A percentile compares a stretch with the other conserved stretches of the same genome.
Conservation (phyloP, 2,797 vertebrate genomes). For the Pteronotus mesoamericanus region DNA sequence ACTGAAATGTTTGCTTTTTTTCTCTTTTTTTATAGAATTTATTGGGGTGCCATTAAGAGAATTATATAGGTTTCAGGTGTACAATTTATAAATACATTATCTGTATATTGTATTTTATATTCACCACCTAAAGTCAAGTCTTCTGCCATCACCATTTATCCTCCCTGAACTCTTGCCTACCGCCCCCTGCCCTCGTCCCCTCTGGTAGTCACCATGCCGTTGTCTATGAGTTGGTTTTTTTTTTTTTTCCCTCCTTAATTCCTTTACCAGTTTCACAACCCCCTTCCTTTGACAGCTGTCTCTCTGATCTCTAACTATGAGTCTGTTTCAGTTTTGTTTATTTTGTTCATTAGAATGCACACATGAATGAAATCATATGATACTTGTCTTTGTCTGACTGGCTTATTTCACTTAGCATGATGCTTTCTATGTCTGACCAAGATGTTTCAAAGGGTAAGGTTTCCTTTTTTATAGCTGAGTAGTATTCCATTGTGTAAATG, state of each 20-base stretch:
- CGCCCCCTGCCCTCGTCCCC: neutral
- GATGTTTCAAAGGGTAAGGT: neutral
- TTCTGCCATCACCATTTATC: neutral
- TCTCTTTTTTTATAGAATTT: neutral
- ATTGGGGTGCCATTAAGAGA: neutral
- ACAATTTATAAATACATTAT: neutral
- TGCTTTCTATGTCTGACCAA: neutral
- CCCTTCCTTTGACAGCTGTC: neutral
- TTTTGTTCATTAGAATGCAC: neutral
- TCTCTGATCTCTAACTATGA: neutral
- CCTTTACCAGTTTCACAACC: neutral
- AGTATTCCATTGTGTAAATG: neutral
- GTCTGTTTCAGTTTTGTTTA: neutral
- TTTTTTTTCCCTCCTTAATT: neutral
- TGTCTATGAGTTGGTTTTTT: neutral
- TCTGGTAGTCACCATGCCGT: neutral
- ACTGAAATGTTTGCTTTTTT: slow-evolving; percentile 10
- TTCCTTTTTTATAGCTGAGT: neutral
- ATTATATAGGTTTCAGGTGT: neutral
- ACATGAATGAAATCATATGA: neutral
- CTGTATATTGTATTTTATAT: neutral
- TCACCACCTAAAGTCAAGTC: neutral
- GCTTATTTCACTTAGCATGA: neutral
- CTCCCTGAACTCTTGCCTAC: neutral
- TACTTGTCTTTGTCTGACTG: neutral